A percentile compares a stretch with the other conserved stretches of the same genome.
Evolutionary conservation across 2,888 invertebrate species (phyloP).

Genomic region (Carcina quercana): DNA sequence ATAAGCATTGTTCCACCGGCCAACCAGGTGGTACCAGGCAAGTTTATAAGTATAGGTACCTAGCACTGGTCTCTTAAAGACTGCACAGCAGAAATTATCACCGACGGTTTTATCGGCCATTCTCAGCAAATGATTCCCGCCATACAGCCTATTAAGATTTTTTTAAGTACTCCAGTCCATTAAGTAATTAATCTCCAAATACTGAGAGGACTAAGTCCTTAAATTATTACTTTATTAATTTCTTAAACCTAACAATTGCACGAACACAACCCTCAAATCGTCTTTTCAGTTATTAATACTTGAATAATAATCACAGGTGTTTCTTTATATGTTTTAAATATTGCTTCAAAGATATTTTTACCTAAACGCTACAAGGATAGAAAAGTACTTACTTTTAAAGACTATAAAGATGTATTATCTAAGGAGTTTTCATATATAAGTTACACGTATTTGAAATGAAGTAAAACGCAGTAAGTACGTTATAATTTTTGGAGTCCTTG

Average conservation of each 20-base stretch:
- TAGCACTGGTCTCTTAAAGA: no score
- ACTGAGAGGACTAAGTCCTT: constrained; percentile 44
- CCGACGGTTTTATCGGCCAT: no score
- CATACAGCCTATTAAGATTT: no score
- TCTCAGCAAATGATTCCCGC: no score
- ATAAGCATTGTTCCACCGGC: background rate
- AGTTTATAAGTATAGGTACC: no score
- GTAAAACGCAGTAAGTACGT: no score
- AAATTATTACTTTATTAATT: no score
- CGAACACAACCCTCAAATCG: constrained; percentile 68
- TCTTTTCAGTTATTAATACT: constrained; percentile 42
- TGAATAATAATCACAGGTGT: constrained; percentile 63
- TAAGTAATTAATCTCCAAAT: constrained; percentile 4
- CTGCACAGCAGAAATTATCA: no score
- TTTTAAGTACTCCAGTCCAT: constrained; percentile 5
- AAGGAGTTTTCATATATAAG: no score
- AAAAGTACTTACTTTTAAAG: constrained; percentile 11
- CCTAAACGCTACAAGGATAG: constrained; percentile 6
- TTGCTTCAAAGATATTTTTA: constrained; percentile 41
- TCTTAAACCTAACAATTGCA: constrained; percentile 67
- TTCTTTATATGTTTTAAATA: constrained; percentile 38
- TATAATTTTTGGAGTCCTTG: no score
- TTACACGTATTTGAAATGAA: no score
- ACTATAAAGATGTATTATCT: background rate
- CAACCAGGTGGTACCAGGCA: no score